Evolutionary conservation across 2,113 vertebrate genomes (phyloP).

Genomic region (Mirounga angustirostris): DNA sequence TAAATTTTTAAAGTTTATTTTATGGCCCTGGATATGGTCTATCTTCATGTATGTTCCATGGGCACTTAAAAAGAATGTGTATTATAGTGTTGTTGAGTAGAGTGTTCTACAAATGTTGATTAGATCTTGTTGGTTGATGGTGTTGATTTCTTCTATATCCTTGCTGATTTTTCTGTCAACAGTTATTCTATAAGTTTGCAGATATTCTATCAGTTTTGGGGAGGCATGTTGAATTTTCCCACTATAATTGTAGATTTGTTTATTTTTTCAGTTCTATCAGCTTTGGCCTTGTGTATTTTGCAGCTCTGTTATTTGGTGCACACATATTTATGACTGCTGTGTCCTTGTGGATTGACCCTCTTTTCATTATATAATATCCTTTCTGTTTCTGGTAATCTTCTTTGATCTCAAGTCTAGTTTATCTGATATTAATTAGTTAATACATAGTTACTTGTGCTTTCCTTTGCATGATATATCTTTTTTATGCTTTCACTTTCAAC

Average conservation of each 20-base stretch:
- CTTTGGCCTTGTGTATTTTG: background rate
- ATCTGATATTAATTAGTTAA: constrained; percentile 14
- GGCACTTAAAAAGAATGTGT: background rate
- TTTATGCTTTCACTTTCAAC: background rate
- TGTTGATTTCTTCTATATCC: background rate
- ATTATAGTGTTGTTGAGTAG: background rate
- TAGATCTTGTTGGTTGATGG: background rate
- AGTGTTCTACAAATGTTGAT: background rate
- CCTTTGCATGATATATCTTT: background rate
- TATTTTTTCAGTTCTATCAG: background rate
- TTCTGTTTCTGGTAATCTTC: background rate
- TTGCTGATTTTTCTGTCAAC: background rate
- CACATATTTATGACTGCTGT: background rate
- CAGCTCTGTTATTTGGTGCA: background rate
- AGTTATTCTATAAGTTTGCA: background rate
- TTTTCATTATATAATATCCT: background rate
- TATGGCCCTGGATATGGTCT: background rate
- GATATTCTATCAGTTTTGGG: background rate
- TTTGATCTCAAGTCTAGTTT: background rate
- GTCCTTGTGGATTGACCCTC: background rate
- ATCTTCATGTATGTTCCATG: background rate
- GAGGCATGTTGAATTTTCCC: background rate
- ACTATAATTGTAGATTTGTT: background rate
- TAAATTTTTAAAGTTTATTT: background rate
- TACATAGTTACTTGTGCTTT: background rate